phyloP scores from a whole-genome alignment of 2,113 vertebrate species.

The Hippocampus abdominalis region DNA sequence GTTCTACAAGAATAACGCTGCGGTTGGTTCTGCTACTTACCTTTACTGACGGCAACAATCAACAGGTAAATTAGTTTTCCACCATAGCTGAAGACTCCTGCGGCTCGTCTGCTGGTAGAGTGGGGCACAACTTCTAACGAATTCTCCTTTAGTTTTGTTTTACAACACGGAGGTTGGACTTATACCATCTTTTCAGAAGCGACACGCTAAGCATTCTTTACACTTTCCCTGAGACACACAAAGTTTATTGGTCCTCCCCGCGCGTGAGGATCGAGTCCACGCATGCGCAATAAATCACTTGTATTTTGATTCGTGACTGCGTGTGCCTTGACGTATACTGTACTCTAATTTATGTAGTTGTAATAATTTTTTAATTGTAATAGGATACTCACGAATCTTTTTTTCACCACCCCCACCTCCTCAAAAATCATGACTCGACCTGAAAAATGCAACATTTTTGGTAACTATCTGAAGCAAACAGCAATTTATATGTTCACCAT shows the following conservation, averaged over 20 bases:
- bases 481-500: no score
- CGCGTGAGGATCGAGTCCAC: background rate
- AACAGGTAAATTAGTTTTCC: constrained; percentile 34
- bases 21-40: constrained; percentile 28
- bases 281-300: constrained; percentile 27
- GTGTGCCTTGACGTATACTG: no score
- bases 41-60: constrained; percentile 12
- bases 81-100: constrained; percentile 16
- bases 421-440: no score
- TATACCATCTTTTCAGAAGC: background rate
- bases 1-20: no score
- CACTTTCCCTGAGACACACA: background rate
- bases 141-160: background rate
- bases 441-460: no score
- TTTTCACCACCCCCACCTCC: no score
- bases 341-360: no score
- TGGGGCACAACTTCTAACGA: background rate
- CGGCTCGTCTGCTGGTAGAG: background rate
- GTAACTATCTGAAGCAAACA: no score
- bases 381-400: no score
- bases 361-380: no score
- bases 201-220: background rate
- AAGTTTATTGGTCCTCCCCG: background rate
- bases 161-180: background rate
- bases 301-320: background rate